Base-by-base conservation (phyloP, 92 coral and sea anemone genomes). In the Heliopora coerulea region DNA sequence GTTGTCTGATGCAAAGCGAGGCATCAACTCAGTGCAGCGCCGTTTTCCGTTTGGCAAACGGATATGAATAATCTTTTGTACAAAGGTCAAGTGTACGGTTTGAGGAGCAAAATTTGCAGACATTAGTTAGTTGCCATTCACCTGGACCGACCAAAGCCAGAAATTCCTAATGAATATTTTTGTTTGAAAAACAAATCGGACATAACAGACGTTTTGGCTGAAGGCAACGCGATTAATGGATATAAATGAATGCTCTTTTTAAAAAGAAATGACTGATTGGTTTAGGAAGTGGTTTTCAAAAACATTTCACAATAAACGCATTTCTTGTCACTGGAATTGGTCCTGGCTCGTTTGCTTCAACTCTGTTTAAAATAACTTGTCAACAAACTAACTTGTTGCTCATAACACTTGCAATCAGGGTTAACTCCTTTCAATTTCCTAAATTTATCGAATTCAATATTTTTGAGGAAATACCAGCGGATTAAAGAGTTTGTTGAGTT, bases 1-100 rank as follows among this genome's bases (percentile, higher is more conserved):
- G 52, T n/a, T 46, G 52, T 2, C n/a, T 46, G 15, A 6, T 52
- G 32, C 70, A 35, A 52, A 37, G 70, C 70, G 54, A 35, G 70
- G 39, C 50, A 63, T 63, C 39, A 39, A 52, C 52, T 63, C 15
- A 8, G n/a, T 46, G 2, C 10, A 8, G 52, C 52, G n/a, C 52
- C 52, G n/a, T 46, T 46, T 15, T 2, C 15, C 10, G 15, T 8
- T 15, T 8, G 14, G n/a, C 52, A 3, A 46, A 46, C 52, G 52
- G 52, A 46, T 46, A 46, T 46, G 52, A 46, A n/a, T 3, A 6
- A 46, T 46, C n/a, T 15, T 15, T 6, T 15, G 7, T 8, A 6
- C 12, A n/a, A 46, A 46, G 52, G 52, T 46, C 52, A 46, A 46
- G 52, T 46, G n/a, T n/a, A n/a, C n/a, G n/a, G n/a, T 46, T 46